Evolutionary conservation across 2,888 invertebrate genomes (phyloP), one percentile per base, ranked within the genome.

Genomic region (Amorpha juglandis): DNA sequence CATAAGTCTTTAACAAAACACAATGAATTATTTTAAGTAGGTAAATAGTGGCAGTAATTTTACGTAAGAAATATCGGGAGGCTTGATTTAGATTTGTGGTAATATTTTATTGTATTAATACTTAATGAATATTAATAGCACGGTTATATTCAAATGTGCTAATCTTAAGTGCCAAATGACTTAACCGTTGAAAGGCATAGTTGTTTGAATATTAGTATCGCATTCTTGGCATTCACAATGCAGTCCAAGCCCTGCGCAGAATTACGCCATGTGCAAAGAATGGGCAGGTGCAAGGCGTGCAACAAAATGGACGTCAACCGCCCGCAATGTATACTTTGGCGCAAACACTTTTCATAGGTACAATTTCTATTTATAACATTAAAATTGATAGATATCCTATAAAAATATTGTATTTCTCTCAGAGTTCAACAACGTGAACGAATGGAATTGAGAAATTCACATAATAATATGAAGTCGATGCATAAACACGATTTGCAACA

Each of bases 261-360:
- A 86, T 89, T 87, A 88, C 89, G 88, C 84, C 91, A 92, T 89
- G 81, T 90, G 90, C 82, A 82, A 80, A 80, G 84, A 85, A 85
- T 81, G 82, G 75, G 85, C 92, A 92, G 92, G 91, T 91, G 92
- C 27, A 27, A 27, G 4, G 2, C 27, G 27, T 27, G 27, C 83
- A 75, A 79, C 78, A 74, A 71, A 74, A 65, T 64, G 62, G 45
- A 72, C 76, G 74, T 63, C 75, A 74, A 71, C 71, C 76, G 78
- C 78, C 78, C 76, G 80, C 75, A 86, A 90, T 88, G 86, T 90
- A 90, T 84, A 84, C 85, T 88, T 90, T 90, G 87, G 80, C 86
- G 78, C 42, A 42, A 42, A 33, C 33, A 19, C 11, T 55, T 55
- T 38, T 58, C 12, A 21, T 55, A 38, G 7, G 6, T 38, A 33